phyloP scores from a whole-genome alignment of 2,797 vertebrate genomes.

The Rhinophrynus dorsalis region DNA sequence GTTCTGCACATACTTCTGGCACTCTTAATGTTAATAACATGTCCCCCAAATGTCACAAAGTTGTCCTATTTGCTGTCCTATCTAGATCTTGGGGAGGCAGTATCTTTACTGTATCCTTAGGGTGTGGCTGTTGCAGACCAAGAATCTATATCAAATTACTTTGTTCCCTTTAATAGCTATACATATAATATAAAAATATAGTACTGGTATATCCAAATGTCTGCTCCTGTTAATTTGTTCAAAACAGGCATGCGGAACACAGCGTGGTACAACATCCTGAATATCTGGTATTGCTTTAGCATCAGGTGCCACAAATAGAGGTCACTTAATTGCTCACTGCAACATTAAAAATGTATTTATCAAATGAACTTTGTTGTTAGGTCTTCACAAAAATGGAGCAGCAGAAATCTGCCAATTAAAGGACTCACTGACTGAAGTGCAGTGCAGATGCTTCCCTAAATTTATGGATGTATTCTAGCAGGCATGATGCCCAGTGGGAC shows the following conservation, averaged over 20 bases:
- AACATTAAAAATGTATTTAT: constrained; percentile 10
- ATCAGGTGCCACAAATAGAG: constrained; percentile 34
- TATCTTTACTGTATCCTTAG: too few relatives aligned
- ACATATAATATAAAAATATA: too few relatives aligned
- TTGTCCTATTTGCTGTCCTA: too few relatives aligned
- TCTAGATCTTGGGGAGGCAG: too few relatives aligned
- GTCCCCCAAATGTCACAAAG: too few relatives aligned
- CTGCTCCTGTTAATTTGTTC: background rate
- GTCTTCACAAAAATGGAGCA: constrained; percentile 8
- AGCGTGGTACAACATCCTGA: background rate
- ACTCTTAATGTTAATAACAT: too few relatives aligned
- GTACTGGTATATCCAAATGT: too few relatives aligned
- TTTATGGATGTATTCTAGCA: constrained; percentile 29
- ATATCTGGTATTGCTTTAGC: background rate
- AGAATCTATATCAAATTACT: too few relatives aligned
- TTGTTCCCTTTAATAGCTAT: too few relatives aligned
- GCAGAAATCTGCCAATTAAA: constrained; percentile 24
- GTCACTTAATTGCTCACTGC: constrained; percentile 19
- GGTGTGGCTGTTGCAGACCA: too few relatives aligned
- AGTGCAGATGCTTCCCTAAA: constrained; percentile 30
- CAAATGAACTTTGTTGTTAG: constrained; percentile 2
- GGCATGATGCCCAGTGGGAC: constrained; percentile 32
- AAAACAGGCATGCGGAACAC: background rate
- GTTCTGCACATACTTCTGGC: too few relatives aligned
- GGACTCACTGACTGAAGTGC: background rate